Percentiles rank a stretch among this genome's conserved stretches.
Evolutionary conservation across 2,113 vertebrate genomes (phyloP).

Genomic region (Lophius piscatorius): DNA sequence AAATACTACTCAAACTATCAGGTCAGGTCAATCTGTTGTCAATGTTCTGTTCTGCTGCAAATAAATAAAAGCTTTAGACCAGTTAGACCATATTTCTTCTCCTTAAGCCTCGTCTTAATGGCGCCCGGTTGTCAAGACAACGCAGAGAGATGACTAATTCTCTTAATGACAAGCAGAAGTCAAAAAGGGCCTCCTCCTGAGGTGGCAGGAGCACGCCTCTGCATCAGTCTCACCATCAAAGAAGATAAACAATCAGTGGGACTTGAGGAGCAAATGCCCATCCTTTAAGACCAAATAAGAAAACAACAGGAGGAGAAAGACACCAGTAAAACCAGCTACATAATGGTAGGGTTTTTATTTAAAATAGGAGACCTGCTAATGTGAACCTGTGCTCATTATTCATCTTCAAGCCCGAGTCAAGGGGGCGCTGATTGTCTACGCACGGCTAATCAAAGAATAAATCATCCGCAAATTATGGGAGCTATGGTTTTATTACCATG

Average conservation of each 20-base stretch:
- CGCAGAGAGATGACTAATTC: constrained; percentile 39
- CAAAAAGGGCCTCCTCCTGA: constrained; percentile 41
- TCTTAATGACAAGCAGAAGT: constrained; percentile 61
- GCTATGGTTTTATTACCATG: constrained; percentile 31
- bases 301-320: constrained; percentile 27
- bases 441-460: constrained; percentile 21
- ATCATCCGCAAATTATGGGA: constrained; percentile 31
- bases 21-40: too few species aligned
- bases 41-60: too few species aligned
- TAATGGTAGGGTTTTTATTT: constrained; percentile 11
- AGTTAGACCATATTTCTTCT: too few species aligned
- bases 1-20: too few species aligned
- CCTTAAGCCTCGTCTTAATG: constrained; percentile 50
- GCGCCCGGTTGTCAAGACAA: constrained; percentile 69
- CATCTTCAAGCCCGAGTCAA: constrained; percentile 14
- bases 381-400: constrained; percentile 18
- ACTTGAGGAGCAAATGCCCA: constrained; percentile 42
- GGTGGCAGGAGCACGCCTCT: constrained; percentile 57
- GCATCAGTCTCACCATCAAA: constrained; percentile 57
- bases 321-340: neutral
- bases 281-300: constrained; percentile 24
- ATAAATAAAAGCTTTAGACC: too few species aligned
- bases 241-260: constrained; percentile 55
- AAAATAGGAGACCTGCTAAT: constrained; percentile 8
- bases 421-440: constrained; percentile 22